Conservation (phyloP, 1,140 invertebrate genomes). For the Macrobrachium rosenbergii region DNA sequence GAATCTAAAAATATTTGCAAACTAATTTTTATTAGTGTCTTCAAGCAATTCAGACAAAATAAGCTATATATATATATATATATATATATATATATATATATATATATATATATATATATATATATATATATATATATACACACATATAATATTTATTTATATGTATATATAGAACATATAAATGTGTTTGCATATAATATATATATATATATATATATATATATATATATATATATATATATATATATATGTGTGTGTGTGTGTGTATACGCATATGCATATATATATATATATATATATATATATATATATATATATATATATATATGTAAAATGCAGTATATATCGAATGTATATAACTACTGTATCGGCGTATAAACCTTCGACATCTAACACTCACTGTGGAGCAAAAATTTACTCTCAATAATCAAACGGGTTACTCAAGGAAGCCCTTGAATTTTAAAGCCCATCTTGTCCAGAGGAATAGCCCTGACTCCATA, state of each 20-base stretch:
- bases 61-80: slow-evolving; percentile 22
- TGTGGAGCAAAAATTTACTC: no score
- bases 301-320: slow-evolving; percentile 33
- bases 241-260: not conserved
- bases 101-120: slow-evolving; percentile 40
- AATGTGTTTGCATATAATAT: no score
- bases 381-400: no score
- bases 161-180: not conserved
- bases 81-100: slow-evolving; percentile 28
- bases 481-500: no score
- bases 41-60: no score
- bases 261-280: not conserved
- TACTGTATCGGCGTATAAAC: no score
- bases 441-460: no score
- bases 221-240: slow-evolving; percentile 20
- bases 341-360: not conserved
- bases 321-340: slow-evolving; percentile 2
- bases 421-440: no score
- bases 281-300: slow-evolving; percentile 28
- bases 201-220: slow-evolving; percentile 24
- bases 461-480: no score
- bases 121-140: slow-evolving; percentile 4
- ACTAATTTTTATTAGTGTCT: no score
- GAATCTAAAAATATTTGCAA: no score
- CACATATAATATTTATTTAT: not conserved